These are phyloP conservation scores for Megalopta genalis DNA, from an alignment of 1,140 invertebrate species.

Conservation along the genomic window DNA sequence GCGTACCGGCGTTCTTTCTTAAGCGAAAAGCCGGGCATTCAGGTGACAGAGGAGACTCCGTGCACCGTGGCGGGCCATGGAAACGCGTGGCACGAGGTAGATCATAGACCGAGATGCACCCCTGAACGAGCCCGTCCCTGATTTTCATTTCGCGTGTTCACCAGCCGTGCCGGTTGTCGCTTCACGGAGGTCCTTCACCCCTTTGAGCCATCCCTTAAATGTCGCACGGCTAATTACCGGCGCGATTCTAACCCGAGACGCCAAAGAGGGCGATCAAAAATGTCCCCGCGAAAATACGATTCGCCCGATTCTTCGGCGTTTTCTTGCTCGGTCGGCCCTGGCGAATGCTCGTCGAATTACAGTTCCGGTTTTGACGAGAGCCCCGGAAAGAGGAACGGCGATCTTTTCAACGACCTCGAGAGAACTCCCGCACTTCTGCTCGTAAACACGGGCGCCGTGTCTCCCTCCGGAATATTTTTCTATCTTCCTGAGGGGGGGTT, in stretches of 20 bases:
- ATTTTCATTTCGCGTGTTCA: constrained; percentile 67
- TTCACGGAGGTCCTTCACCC: constrained; percentile 44
- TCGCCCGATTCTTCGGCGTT: constrained; percentile 4
- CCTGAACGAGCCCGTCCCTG: constrained; percentile 47
- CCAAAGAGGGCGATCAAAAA: constrained; percentile 3
- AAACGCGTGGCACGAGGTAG: too few species aligned
- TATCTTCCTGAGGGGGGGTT: neutral
- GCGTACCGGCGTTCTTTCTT: neutral
- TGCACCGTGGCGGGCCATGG: constrained; percentile 5
- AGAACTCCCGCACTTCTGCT: neutral
- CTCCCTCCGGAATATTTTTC: too few species aligned
- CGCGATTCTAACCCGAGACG: constrained; percentile 10
- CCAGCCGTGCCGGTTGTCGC: constrained; percentile 31
- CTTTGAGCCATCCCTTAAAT: constrained; percentile 48
- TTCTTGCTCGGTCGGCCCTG: neutral
- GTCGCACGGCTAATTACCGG: constrained; percentile 51
- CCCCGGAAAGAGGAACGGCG: neutral
- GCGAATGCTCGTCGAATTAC: neutral
- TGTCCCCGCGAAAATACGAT: constrained; percentile 7
- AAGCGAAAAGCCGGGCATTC: neutral
- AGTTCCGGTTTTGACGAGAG: neutral
- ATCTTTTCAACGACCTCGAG: neutral
- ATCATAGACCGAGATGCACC: constrained; percentile 62
- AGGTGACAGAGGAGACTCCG: constrained; percentile 48
- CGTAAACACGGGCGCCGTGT: neutral